Evolutionary conservation across 2,888 invertebrate species (phyloP).

Genomic region (Macaria liturata): DNA sequence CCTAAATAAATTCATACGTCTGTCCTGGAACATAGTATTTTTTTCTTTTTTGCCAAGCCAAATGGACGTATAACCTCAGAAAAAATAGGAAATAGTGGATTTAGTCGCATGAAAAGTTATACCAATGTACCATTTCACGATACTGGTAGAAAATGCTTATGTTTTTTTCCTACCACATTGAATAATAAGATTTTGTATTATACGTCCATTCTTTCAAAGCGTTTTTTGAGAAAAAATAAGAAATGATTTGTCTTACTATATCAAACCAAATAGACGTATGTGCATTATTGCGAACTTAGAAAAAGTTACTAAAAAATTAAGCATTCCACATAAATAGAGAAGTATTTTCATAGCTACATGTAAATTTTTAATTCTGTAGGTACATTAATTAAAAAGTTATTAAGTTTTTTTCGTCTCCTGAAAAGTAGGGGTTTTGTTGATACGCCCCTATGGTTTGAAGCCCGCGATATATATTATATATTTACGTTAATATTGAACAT

Average conservation of each 20-base stretch:
- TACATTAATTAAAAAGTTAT: no score
- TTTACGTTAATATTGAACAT: no score
- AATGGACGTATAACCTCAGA: background rate
- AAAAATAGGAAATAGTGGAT: slow-evolving; percentile 1
- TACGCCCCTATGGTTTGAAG: no score
- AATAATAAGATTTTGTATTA: background rate
- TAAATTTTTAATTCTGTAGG: no score
- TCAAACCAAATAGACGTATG: background rate
- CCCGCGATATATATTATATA: no score
- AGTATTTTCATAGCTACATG: no score
- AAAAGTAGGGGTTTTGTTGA: no score
- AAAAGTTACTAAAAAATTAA: no score
- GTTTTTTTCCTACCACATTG: background rate
- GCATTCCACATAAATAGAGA: no score
- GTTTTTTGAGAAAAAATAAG: background rate
- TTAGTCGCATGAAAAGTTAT: slow-evolving; percentile 1
- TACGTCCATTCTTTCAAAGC: slow-evolving; percentile 1
- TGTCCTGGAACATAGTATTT: slow-evolving; percentile 1
- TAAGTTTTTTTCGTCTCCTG: no score
- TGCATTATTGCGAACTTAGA: background rate
- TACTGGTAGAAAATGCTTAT: slow-evolving; percentile 1
- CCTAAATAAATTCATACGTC: slow-evolving; percentile 1
- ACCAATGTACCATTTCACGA: slow-evolving; percentile 1
- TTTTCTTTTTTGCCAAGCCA: slow-evolving; percentile 1
- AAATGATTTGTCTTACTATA: background rate